Base-by-base conservation (phyloP, 2,113 vertebrate genomes). In the Hemicordylus capensis region DNA sequence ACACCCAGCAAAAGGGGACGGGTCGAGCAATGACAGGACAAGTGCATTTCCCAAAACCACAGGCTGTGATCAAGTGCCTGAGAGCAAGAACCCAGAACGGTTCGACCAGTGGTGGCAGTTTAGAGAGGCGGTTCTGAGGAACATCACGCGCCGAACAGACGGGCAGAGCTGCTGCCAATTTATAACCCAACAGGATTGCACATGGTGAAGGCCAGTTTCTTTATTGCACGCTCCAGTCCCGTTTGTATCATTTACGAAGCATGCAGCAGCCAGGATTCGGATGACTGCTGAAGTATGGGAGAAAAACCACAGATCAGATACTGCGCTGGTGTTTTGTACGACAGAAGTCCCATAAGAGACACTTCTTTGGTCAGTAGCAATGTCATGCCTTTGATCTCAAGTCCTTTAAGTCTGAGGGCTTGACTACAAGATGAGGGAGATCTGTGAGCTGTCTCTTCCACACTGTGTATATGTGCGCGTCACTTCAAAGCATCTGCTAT, bases 1-100 rank as follows among this genome's bases (percentile, higher is more conserved):
- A 86, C 28, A 44, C 61, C 58, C 93, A 92, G 81, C 72, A 81
- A 70, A 67, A 86, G 74, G 85, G 78, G 85, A 54, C 7, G 89
- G 94, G 91, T 66, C 90, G 90, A 85, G 42, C 90, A 86, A 91
- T 67, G 37, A 88, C 78, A 89, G n/a, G 34, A 73, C 72, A 76
- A 89, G 91, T 81, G 12, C 63, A 87, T 89, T 91, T 67, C 91
- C 88, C 88, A 91, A 86, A 85, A 87, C 83, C 92, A 76, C 91
- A 86, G 80, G 81, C 66, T n/a, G 5, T 4, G 7, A 26, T 34
- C 19, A 74, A 74, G 28, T 6, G 58, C 17, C 56, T 37, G 56
- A 74, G 63, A 61, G 70, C 42, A 20, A 15, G 39, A 48, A 46
- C 56, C 69, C 37, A 70, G 19, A 17, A 54, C 12, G 1, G 20